A percentile compares a stretch with the other conserved stretches of the same genome.
Evolutionary conservation across 2,113 vertebrate genomes (phyloP).

Genomic region (Fukomys damarensis): DNA sequence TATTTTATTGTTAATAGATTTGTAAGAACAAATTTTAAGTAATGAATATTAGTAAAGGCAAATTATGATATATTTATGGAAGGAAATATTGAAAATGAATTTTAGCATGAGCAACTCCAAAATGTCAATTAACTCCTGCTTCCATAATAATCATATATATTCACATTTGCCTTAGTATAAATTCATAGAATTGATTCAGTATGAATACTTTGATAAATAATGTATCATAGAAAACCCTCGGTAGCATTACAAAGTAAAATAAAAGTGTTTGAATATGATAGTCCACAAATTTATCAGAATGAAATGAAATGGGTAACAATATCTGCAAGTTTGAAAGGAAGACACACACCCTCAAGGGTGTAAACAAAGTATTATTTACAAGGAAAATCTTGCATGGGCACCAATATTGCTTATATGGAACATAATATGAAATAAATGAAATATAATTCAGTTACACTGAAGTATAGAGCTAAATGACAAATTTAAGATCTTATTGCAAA

Average conservation of each 20-base stretch:
- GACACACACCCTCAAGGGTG: accelerated
- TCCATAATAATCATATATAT: neutral
- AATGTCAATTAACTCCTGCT: neutral
- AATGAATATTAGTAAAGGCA: neutral
- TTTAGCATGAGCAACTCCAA: neutral
- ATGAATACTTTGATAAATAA: neutral
- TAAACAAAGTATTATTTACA: neutral
- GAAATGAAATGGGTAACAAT: neutral
- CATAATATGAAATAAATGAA: slow-evolving; percentile 19
- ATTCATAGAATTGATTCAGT: neutral
- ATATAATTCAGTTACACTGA: neutral
- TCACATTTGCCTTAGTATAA: neutral
- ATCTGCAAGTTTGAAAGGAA: neutral
- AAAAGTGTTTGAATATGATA: neutral
- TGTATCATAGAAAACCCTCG: neutral
- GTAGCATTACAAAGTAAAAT: neutral
- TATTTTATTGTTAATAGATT: neutral
- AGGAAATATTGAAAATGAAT: slow-evolving; percentile 16
- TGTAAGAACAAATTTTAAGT: neutral
- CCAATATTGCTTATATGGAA: neutral
- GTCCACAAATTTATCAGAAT: neutral
- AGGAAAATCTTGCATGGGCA: neutral
- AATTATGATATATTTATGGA: neutral
- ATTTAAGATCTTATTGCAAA: neutral
- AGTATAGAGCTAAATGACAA: neutral